Base-by-base conservation (phyloP, 2,888 invertebrate genomes). In the Poecilus cupreus region DNA sequence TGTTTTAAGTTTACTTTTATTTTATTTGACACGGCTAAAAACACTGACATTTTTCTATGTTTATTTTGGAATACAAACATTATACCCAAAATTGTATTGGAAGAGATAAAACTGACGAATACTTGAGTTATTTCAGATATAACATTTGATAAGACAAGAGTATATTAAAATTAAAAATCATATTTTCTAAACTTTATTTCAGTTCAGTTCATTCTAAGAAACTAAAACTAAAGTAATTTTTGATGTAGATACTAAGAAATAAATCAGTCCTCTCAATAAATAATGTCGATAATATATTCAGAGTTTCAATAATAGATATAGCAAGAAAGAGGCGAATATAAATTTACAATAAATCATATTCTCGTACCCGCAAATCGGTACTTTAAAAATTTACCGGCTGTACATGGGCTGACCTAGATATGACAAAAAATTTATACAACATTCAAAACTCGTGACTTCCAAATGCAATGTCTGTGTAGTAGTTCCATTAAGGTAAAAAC, bases 261-360 rank as follows among this genome's bases (percentile, higher is more conserved):
- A 60, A 60, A 60, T 60, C 60, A 26, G n/a, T n/a, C 11, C 57
- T 2, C 3, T 22, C 26, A 22, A 60, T 60, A 60, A 60, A 60
- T 60, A 26, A 60, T 60, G 11, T 26, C 13, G 11, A 32, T 26
- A 60, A 60, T 60, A 60, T 60, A 60, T 26, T 60, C 60, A 26
- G 60, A 60, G 26, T 60, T 60, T 60, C 60, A 60, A 60, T 60
- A 60, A 60, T 60, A 60, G 24, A 60, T 60, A 60, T 60, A 26
- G 60, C 60, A 60, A 60, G 60, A 26, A 60, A 60, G 60, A 26
- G 26, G n/a, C 60, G 60, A 60, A 60, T 60, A 26, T 60, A 60
- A 68, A 68, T 68, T 37, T 37, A 37, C 37, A 68, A 68, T 68
- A 68, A 68, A 68, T 68, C 64, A 68, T 32, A 68, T 60, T 68